A percentile compares a stretch with the other conserved stretches of the same genome.
Conservation (phyloP, 2,888 invertebrate species). For the Nycteola revayana region DNA sequence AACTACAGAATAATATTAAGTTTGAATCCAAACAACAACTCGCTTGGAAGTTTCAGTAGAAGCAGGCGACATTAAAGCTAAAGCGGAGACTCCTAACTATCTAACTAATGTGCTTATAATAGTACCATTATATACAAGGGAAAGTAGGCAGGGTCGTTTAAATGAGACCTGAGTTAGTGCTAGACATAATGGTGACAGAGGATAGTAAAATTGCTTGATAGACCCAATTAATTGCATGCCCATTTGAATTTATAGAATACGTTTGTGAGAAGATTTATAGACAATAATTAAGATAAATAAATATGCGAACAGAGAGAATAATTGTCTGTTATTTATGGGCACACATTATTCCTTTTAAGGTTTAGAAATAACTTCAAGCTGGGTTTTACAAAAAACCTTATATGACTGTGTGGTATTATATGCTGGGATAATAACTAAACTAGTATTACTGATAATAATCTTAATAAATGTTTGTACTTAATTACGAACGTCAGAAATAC, state of each 20-base stretch:
- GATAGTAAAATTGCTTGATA: not conserved
- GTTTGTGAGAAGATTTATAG: not conserved
- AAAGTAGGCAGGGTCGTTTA: slow-evolving; percentile 61
- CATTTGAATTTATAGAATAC: not conserved
- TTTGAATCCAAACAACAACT: slow-evolving; percentile 43
- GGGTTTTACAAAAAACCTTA: no score
- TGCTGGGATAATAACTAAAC: no score
- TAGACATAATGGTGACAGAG: not conserved
- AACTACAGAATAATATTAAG: slow-evolving; percentile 26
- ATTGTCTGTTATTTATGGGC: no score
- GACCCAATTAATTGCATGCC: slow-evolving; percentile 11
- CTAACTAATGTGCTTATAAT: slow-evolving; percentile 73
- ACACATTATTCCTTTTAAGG: no score
- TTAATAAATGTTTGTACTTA: no score
- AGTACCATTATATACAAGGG: slow-evolving; percentile 54
- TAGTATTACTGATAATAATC: no score
- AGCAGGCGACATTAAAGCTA: slow-evolving; percentile 43
- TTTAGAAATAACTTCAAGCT: no score
- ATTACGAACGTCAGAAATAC: no score
- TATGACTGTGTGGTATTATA: no score
- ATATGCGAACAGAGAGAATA: no score
- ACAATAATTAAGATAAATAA: no score
- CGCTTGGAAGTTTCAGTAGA: slow-evolving; percentile 39
- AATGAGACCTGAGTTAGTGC: slow-evolving; percentile 42
- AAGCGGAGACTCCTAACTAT: slow-evolving; percentile 48